Evolutionary conservation across 2,888 invertebrate species (phyloP).

Genomic region (Pterostichus niger): DNA sequence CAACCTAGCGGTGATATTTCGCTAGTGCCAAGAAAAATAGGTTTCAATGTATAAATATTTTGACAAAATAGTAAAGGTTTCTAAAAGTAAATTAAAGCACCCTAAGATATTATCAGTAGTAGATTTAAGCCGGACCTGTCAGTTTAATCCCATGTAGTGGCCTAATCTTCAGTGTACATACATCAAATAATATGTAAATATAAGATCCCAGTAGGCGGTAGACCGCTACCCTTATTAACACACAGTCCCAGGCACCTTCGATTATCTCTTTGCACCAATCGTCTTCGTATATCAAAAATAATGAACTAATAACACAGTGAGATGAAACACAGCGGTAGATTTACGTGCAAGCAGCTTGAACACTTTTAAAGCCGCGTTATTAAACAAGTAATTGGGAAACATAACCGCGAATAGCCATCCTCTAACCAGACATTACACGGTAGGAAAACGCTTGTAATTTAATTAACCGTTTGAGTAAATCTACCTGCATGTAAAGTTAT

Average conservation of each 20-base stretch:
- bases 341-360: conserved; percentile 3
- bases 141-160: conserved; percentile 32
- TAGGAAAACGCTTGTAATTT: conserved; percentile 45
- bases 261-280: conserved; percentile 22
- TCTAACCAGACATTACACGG: conserved; percentile 30
- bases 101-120: conserved; percentile 30
- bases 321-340: conserved; percentile 8
- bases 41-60: background rate
- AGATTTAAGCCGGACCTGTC: conserved; percentile 23
- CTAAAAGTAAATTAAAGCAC: background rate
- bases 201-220: conserved; percentile 54
- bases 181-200: conserved; percentile 64
- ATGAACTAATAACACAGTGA: conserved; percentile 51
- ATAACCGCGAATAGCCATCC: conserved; percentile 12
- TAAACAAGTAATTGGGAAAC: conserved; percentile 49
- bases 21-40: too few species aligned
- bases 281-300: conserved; percentile 59
- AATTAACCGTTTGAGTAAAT: conserved; percentile 31
- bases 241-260: conserved; percentile 13
- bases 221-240: conserved; percentile 61
- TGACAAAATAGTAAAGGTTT: background rate
- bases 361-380: conserved; percentile 18
- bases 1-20: too few species aligned
- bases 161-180: conserved; percentile 33
- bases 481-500: conserved; percentile 5